Evolutionary conservation across 1,140 invertebrate species (phyloP), one percentile per base, ranked within the genome.

Genomic region (Frieseomelitta varia): DNA sequence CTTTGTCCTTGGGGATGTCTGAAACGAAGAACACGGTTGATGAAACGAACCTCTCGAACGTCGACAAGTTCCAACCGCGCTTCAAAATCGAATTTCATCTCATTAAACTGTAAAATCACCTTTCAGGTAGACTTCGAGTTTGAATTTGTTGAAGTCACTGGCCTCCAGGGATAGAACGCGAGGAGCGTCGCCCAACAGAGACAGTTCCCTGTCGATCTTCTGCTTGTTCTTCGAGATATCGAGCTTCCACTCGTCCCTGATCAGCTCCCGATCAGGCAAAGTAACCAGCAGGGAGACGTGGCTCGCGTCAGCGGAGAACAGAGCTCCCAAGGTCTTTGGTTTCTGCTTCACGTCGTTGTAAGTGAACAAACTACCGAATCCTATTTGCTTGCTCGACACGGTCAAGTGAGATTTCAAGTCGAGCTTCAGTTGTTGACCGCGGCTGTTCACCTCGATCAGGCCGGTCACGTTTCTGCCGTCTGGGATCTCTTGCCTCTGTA

Each of bases 71-170:
- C 34, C 34, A 39, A 39, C 39, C 39, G 39, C 4, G 39, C 39
- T 47, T 47, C 39, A 47, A 47, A 8, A 47, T 47, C 39, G 6
- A 10, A 47, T 47, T 47, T 10, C 39, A 47, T 47, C 39, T 10
- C 6, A 8, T 10, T 47, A 47, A 39, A 47, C 39, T 47, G 24
- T 53, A n/a, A n/a, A n/a, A n/a, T 93, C 92, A 96, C 96, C 95
- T 93, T 95, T 95, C 24, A 94, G 92, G 69, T 94, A 93, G 79
- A 93, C 91, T 27, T 92, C 93, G 86, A 95, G 95, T 56, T 96
- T 95, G 79, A 96, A 95, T 74, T 94, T 95, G 56, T 96, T 96
- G 87, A 93, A 95, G 84, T 96, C 95, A 73, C 95, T 96, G 21
- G 94, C 88, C 84, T 96, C 95, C n/a, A 95, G 92, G 11, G 92